Conservation (phyloP, 1,140 invertebrate species). For the Caerostris extrusa region DNA sequence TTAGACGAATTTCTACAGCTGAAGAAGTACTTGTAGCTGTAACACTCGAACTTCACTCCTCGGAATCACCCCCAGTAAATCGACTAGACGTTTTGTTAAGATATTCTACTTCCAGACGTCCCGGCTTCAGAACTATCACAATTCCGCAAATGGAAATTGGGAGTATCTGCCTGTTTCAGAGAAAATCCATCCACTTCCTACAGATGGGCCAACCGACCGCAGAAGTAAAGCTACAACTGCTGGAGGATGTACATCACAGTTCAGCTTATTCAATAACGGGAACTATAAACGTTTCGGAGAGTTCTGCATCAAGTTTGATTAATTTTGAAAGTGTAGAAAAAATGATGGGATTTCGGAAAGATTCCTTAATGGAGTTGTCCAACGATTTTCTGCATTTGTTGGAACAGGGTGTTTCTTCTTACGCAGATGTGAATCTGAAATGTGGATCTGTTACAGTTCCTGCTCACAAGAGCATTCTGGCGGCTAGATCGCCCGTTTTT, state of each 20-base stretch:
- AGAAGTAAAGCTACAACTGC: no score
- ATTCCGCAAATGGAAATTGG: neutral
- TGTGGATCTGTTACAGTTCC: neutral
- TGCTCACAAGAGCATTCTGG: neutral
- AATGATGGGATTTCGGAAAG: no score
- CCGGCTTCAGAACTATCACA: no score
- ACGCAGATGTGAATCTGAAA: neutral
- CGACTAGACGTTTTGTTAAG: no score
- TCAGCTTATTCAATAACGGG: neutral
- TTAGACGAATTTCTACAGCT: neutral
- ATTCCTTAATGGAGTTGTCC: neutral
- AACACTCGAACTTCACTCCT: neutral
- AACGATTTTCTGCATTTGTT: neutral
- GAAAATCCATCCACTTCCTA: neutral
- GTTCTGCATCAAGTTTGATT: neutral
- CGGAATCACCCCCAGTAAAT: no score
- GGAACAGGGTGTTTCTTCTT: neutral
- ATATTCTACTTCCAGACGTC: no score
- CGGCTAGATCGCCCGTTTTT: neutral
- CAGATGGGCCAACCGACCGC: no score
- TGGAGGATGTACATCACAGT: no score
- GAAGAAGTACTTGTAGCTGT: neutral
- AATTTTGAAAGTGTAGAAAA: neutral
- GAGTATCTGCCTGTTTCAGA: neutral
- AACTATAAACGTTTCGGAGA: neutral